Percentiles rank a stretch among this genome's conserved stretches.
Evolutionary conservation across 2,797 vertebrate species (phyloP).

Genomic region (Chanos chanos): DNA sequence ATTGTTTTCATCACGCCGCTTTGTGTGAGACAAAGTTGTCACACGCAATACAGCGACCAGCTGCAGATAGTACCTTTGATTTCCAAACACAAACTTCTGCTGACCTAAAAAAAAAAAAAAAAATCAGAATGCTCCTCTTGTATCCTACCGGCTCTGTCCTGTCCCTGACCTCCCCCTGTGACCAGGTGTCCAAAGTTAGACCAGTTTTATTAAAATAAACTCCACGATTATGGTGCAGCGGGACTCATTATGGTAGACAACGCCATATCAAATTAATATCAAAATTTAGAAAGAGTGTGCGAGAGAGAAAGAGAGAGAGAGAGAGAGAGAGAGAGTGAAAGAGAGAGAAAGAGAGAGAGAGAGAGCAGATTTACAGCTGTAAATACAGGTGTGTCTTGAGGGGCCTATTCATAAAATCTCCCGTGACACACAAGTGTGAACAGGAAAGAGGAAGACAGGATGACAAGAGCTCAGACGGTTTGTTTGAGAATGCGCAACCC

Average conservation of each 20-base stretch:
- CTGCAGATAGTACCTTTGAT: conserved; percentile 25
- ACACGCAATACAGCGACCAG: conserved; percentile 33
- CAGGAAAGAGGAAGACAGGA: background rate
- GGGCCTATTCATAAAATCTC: conserved; percentile 10
- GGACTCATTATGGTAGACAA: too few relatives aligned
- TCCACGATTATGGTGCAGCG: too few relatives aligned
- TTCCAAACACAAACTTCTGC: conserved; percentile 21
- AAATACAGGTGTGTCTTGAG: conserved; percentile 21
- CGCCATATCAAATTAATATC: too few relatives aligned
- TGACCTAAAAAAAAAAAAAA: conserved; percentile 21
- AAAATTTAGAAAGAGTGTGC: background rate
- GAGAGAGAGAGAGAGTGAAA: background rate
- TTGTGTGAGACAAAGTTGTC: conserved; percentile 25
- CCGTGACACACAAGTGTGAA: background rate
- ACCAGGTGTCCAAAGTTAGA: background rate
- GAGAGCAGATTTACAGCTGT: conserved; percentile 19
- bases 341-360: background rate
- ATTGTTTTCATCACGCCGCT: conserved; percentile 25
- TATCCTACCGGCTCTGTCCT: too few relatives aligned
- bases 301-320: background rate
- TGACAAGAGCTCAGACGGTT: conserved; percentile 7
- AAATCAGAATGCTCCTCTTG: conserved; percentile 13
- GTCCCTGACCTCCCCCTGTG: background rate
- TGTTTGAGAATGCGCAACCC: background rate
- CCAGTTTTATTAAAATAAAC: too few relatives aligned